A percentile compares a stretch with the other conserved stretches of the same genome.
phyloP scores from a whole-genome alignment of 1,140 invertebrate genomes.

The Bombus impatiens region DNA sequence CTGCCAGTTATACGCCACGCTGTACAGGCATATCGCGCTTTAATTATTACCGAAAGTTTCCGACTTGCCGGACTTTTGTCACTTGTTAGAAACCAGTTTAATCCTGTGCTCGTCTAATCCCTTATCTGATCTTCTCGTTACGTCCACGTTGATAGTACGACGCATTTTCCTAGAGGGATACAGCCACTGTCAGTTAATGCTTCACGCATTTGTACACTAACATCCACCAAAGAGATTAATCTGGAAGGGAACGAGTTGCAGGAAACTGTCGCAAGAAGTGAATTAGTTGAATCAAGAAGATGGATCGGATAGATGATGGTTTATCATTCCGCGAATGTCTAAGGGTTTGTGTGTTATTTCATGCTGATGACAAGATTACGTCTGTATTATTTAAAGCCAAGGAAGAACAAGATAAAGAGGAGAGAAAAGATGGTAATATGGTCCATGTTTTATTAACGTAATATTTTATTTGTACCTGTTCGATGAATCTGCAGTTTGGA shows the following conservation, averaged over 20 bases:
- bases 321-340: background rate
- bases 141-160: background rate
- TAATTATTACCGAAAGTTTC: conserved; percentile 69
- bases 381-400: too few relatives aligned
- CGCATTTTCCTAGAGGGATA: background rate
- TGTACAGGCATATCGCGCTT: conserved; percentile 54
- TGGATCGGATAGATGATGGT: background rate
- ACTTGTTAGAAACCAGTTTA: conserved; percentile 36
- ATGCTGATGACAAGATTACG: too few relatives aligned
- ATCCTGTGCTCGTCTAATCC: conserved; percentile 26
- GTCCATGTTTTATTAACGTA: too few relatives aligned
- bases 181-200: too few relatives aligned
- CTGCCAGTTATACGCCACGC: conserved; percentile 28
- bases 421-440: too few relatives aligned
- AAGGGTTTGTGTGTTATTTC: background rate
- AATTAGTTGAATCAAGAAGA: background rate
- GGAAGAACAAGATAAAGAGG: too few relatives aligned
- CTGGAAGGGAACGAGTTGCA: background rate
- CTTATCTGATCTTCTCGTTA: conserved; percentile 36
- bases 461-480: too few relatives aligned
- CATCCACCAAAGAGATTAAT: background rate
- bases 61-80: conserved; percentile 45
- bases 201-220: background rate
- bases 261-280: background rate
- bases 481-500: too few relatives aligned